phyloP scores from a whole-genome alignment of 2,797 vertebrate genomes.

The Cyclopterus lumpus region DNA sequence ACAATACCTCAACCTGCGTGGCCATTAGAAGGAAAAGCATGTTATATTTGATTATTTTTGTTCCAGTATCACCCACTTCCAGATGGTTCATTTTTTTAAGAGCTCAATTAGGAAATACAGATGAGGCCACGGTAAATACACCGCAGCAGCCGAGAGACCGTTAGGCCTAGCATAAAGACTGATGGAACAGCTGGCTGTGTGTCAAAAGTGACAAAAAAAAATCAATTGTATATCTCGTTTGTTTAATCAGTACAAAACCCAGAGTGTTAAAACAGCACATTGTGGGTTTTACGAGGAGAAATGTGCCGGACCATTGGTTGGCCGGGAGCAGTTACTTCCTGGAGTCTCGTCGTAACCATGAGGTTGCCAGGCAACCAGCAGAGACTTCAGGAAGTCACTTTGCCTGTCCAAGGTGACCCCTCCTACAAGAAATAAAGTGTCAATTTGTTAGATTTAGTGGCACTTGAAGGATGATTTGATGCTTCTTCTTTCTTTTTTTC shows the following conservation, averaged over 20 bases:
- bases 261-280: background rate
- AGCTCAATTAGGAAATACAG: background rate
- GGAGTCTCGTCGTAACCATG: background rate
- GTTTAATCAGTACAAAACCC: too few species aligned
- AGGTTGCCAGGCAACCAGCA: slow-evolving; percentile 4
- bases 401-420: background rate
- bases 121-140: background rate
- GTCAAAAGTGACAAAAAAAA: background rate
- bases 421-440: slow-evolving; percentile 7
- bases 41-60: background rate
- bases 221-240: background rate
- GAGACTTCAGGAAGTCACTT: slow-evolving; percentile 14
- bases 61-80: background rate
- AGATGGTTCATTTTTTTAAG: background rate
- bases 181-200: background rate
- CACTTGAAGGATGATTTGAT: background rate
- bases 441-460: slow-evolving; percentile 8
- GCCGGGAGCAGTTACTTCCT: background rate
- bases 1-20: background rate
- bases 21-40: background rate
- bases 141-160: too few species aligned
- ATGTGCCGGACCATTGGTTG: background rate
- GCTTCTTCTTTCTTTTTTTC: background rate
- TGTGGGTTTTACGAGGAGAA: background rate
- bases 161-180: background rate